Evolutionary conservation across 1,140 invertebrate genomes (phyloP), one percentile per base, ranked within the genome.

Genomic region (Pectinophora gossypiella): DNA sequence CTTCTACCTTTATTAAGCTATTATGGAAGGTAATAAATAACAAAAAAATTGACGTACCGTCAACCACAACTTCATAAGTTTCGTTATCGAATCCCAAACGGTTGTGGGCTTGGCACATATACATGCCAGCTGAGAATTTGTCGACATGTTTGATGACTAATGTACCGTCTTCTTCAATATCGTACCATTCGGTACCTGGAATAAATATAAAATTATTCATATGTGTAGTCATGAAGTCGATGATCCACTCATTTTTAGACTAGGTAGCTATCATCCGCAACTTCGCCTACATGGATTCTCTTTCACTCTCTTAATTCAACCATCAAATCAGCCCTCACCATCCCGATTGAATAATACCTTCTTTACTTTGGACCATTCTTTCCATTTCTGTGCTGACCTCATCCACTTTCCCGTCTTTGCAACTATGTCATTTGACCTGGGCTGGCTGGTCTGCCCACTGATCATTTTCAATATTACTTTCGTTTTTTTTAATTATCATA

Each of bases 121-220:
- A 72, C 1, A 6, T 19, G 0, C 64, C 62, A 22, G 16, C 27
- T 5, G 59, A 51, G 1, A 15, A 12, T 40, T 47, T 32, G 18
- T 62, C 61, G 1, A 73, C 23, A 19, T 75, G 64, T 19, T 63
- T 75, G 21, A 77, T 65, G 0, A 68, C 15, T 6, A 77, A 50
- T 9, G 65, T 64, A 7, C 67, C 69, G 22, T 72, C 58, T 0
- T 60, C 38, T 23, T 61, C 58, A 3, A 69, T 68, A 13, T 68
- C 57, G 13, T 63, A 64, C 54, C 55, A 61, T 40, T 57, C 54
- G 13, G 63, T 54, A 12, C 56, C 72, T 72, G 27, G 23, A 12
- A 27, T 12, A 27, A 27, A 27, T 12, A 12, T 27, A 27, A 27
- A 6, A 5, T 27, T 27, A 6, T 6, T 27, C 23, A 6, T 6